These are phyloP conservation scores for Nycteola revayana DNA, from an alignment of 2,888 invertebrate species.

Conservation along the genomic window DNA sequence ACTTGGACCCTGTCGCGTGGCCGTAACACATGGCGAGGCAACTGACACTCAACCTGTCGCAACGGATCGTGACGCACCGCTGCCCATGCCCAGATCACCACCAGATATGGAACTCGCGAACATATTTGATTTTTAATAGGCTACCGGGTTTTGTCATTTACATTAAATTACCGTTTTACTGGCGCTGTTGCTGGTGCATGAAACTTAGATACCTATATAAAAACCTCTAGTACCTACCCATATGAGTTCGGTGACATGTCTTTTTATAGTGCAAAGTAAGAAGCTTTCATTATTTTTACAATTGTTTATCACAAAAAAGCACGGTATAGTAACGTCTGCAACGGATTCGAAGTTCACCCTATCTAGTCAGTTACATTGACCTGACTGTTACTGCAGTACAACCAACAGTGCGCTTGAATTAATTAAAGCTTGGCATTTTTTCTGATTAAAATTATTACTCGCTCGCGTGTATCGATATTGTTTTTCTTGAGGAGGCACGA, in stretches of 20 bases:
- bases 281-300: slow-evolving; percentile 5
- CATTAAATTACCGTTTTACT: slow-evolving; percentile 11
- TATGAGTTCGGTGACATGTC: slow-evolving; percentile 12
- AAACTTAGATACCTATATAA: neutral
- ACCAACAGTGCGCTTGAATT: slow-evolving; percentile 45
- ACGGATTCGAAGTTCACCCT: slow-evolving; percentile 43
- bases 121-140: slow-evolving; percentile 65
- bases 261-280: slow-evolving; percentile 11
- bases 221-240: too few relatives aligned
- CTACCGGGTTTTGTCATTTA: slow-evolving; percentile 20
- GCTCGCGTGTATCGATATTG: slow-evolving; percentile 68
- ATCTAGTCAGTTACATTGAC: slow-evolving; percentile 48
- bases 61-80: slow-evolving; percentile 75
- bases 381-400: slow-evolving; percentile 43
- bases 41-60: slow-evolving; percentile 80
- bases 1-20: slow-evolving; percentile 55
- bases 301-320: too few relatives aligned
- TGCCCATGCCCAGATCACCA: slow-evolving; percentile 62
- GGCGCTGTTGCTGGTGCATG: slow-evolving; percentile 9
- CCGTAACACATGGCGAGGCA: slow-evolving; percentile 53
- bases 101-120: slow-evolving; percentile 60
- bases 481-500: slow-evolving; percentile 52
- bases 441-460: slow-evolving; percentile 61
- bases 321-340: slow-evolving; percentile 31
- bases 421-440: slow-evolving; percentile 52